Conservation (phyloP, 2,797 vertebrate species). For the Paratrypauchen microcephalus region DNA sequence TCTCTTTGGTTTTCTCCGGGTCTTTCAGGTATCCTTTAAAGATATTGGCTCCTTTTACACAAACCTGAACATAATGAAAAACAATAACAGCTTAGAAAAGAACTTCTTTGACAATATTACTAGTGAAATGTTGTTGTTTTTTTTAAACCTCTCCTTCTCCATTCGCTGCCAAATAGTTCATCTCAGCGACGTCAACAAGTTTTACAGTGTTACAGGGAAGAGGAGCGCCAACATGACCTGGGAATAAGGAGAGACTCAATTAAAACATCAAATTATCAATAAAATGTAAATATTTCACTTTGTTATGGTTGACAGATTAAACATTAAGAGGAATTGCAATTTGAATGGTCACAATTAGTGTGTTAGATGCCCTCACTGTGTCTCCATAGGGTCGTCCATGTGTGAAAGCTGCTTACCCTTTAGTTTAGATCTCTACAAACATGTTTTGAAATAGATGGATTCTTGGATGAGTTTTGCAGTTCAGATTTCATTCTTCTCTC, state of each 20-base stretch:
- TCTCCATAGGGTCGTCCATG: too few species aligned
- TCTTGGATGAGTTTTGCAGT: too few species aligned
- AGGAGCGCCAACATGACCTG: conserved; percentile 92
- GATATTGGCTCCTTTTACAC: conserved; percentile 90
- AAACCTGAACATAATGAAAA: conserved; percentile 77
- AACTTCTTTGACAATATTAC: too few species aligned
- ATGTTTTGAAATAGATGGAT: too few species aligned
- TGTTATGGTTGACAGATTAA: background rate
- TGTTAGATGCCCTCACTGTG: too few species aligned
- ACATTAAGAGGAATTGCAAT: too few species aligned
- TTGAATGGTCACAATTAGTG: too few species aligned
- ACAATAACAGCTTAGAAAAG: background rate
- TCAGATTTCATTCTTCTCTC: too few species aligned
- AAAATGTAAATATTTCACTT: background rate
- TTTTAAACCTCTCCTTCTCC: conserved; percentile 89
- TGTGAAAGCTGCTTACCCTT: too few species aligned
- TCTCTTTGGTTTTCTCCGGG: conserved; percentile 85
- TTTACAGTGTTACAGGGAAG: conserved; percentile 89
- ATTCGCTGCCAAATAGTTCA: conserved; percentile 89
- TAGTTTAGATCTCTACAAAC: too few species aligned
- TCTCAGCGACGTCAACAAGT: conserved; percentile 90
- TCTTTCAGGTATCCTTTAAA: conserved; percentile 93
- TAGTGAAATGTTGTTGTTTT: conserved; percentile 20
- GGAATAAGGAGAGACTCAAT: background rate
- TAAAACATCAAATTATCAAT: background rate